Base-by-base conservation (phyloP, 92 coral and sea anemone species). In the Galaxea fascicularis region DNA sequence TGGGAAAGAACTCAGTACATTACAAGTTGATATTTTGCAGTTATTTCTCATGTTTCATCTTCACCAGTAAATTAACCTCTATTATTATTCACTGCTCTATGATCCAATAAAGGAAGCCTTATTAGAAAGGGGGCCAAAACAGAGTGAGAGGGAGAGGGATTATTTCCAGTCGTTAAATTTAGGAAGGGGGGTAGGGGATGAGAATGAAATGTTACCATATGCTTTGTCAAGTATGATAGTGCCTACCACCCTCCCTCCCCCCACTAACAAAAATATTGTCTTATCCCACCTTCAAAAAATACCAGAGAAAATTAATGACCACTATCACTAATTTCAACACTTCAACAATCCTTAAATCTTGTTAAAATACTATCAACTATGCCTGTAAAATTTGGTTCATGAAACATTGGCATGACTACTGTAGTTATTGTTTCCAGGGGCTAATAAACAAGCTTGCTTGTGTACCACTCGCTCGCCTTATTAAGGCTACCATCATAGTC, bases 241-340 rank as follows among this genome's bases (percentile, higher is more conserved):
- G 16, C 52, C 73, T 20, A 35, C 73, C 51, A 65, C 71, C 71
- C 71, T 29, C 16, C 10, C 45, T 17, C 69, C 82, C 31, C 53
- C n/a, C 31, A 4, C 66, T 28, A 18, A 20, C n/a, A 45, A 13
- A 56, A 56, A 26, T 11, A 15, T 28, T 76, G 15, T 44, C 47
- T 18, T 41, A 39, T 27, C 28, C 24, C 78, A 30, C 35, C 70
- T 76, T 57, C 12, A 54, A 45, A 76, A 76, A 28, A 57, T 76
- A 76, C 69, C 46, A 76, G 82, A 76, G 65, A 57, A 76, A 22
- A 25, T 56, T 18, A 26, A 76, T 76, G 82, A 47, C 82, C 70
- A 47, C 27, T 76, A 24, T 76, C 82, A 51, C 52, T 46, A 73
- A 73, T 73, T 73, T 73, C 78, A 73, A 73, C 62, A 52, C 68